These are phyloP conservation scores for Petrocephalus sullivani DNA, from an alignment of 2,797 vertebrate genomes.

Conservation along the genomic window DNA sequence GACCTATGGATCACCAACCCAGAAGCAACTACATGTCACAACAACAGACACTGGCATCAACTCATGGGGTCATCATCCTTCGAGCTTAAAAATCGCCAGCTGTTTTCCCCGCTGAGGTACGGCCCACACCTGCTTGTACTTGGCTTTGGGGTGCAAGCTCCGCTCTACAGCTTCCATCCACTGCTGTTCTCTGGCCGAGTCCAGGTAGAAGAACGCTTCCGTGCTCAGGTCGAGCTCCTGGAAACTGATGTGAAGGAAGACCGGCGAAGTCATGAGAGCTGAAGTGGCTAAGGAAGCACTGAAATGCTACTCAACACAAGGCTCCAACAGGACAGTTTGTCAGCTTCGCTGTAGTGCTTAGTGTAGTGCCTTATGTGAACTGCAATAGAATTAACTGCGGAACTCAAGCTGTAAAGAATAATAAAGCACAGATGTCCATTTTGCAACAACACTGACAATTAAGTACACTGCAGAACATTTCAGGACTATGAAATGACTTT, in stretches of 20 bases:
- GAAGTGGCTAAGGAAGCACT: neutral
- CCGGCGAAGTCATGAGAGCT: neutral
- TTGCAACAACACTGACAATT: neutral
- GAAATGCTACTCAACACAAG: neutral
- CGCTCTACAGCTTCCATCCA: conserved; percentile 83
- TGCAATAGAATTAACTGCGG: neutral
- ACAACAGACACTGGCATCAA: neutral
- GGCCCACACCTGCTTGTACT: conserved; percentile 78
- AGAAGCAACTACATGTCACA: neutral
- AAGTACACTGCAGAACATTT: neutral
- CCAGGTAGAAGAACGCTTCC: conserved; percentile 95
- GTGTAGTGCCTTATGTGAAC: neutral
- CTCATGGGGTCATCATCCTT: neutral
- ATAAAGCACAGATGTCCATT: neutral
- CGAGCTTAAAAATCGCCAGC: neutral
- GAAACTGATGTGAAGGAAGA: conserved; percentile 63
- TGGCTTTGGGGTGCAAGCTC: conserved; percentile 75
- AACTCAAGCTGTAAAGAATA: neutral
- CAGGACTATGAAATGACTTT: neutral
- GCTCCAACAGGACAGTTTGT: neutral
- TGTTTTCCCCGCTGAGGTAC: neutral
- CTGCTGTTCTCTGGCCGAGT: conserved; percentile 86
- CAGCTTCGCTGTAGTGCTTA: neutral
- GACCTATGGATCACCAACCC: neutral
- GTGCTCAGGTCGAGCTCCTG: conserved; percentile 97